Conservation (phyloP, 35 echinoderm and acorn worm genomes). For the Ophioderma brevispina region DNA sequence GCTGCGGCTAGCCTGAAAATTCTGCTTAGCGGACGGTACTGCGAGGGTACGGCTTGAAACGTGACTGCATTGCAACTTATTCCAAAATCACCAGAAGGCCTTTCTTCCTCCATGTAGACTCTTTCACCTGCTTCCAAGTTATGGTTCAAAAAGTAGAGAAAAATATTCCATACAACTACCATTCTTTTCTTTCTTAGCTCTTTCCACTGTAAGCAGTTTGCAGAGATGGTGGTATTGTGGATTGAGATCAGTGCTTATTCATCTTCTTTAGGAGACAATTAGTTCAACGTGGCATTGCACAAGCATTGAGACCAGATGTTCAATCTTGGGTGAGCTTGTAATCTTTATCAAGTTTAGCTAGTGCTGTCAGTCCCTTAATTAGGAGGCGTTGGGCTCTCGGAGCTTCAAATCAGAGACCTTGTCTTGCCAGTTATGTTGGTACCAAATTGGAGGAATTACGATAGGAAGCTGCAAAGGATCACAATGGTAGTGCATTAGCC, state of each 20-base stretch:
- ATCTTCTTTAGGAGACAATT: slow-evolving; percentile 26
- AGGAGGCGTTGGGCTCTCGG: slow-evolving; percentile 43
- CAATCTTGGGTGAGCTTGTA: not conserved
- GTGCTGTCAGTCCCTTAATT: slow-evolving; percentile 34
- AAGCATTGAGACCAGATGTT: slow-evolving; percentile 17
- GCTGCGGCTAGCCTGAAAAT: not conserved
- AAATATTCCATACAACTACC: too few relatives aligned
- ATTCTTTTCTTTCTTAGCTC: not conserved
- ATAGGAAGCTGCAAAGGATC: slow-evolving; percentile 15
- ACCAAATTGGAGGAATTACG: slow-evolving; percentile 51
- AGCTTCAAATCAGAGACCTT: slow-evolving; percentile 20
- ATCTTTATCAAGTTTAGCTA: not conserved
- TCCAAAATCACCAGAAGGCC: not conserved
- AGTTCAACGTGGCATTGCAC: slow-evolving; percentile 47
- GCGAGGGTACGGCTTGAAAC: not conserved
- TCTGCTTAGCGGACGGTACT: too few relatives aligned
- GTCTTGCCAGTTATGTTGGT: slow-evolving; percentile 19
- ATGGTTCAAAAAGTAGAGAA: slow-evolving; percentile 38
- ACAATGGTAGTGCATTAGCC: slow-evolving; percentile 14
- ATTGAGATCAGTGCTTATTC: slow-evolving; percentile 47
- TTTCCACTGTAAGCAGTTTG: not conserved
- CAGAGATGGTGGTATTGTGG: slow-evolving; percentile 15
- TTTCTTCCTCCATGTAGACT: slow-evolving; percentile 54
- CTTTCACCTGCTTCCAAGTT: slow-evolving; percentile 68
- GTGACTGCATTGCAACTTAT: not conserved